Evolutionary conservation across 2,113 vertebrate genomes (phyloP).

Genomic region (Strigops habroptila): DNA sequence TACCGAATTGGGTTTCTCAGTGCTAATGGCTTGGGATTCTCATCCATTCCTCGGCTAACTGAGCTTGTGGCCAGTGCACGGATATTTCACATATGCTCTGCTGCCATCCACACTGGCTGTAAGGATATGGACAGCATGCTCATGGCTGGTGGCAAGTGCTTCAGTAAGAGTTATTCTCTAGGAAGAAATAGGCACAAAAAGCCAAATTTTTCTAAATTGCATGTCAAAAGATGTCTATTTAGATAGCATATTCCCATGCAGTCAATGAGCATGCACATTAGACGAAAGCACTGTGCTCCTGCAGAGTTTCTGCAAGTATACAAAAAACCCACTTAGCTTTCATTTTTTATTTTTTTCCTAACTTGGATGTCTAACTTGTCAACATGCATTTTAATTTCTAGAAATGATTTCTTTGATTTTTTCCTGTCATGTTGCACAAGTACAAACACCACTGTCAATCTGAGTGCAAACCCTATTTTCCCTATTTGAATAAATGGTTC

Average conservation of each 20-base stretch:
- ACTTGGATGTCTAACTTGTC: background rate
- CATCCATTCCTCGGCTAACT: background rate
- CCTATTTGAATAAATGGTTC: constrained; percentile 34
- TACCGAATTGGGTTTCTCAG: background rate
- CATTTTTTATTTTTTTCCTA: background rate
- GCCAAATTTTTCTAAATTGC: background rate
- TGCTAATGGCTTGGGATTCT: background rate
- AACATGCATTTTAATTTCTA: background rate
- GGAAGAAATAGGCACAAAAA: background rate
- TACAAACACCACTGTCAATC: background rate
- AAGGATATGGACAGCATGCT: background rate
- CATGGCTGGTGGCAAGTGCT: background rate
- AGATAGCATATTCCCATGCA: background rate
- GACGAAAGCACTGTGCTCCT: background rate
- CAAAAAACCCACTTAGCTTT: background rate
- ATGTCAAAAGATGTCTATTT: background rate
- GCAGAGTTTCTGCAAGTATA: background rate
- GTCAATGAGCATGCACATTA: background rate
- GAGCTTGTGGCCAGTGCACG: background rate
- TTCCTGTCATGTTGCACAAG: background rate
- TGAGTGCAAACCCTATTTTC: constrained; percentile 1
- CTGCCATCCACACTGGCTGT: background rate
- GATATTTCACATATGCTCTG: background rate
- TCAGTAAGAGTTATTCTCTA: background rate
- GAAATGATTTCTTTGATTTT: background rate